Percentiles rank a stretch among this genome's conserved stretches.
These are phyloP conservation scores for Falco rusticolus DNA, from an alignment of 2,797 vertebrate genomes.

Conservation along the genomic window DNA sequence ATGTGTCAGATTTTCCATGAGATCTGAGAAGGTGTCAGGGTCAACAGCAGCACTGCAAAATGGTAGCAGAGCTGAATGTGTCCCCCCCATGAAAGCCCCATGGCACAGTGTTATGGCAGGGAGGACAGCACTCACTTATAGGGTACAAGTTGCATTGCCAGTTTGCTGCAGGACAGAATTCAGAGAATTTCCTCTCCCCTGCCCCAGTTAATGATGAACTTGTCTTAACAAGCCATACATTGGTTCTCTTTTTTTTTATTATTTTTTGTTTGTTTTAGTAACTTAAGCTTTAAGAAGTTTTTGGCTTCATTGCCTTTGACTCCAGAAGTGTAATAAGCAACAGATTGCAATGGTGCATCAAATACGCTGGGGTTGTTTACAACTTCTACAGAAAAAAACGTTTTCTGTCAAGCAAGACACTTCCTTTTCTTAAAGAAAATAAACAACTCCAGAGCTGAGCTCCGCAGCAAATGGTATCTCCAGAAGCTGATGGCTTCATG, in stretches of 20 bases:
- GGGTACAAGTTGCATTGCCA: neutral
- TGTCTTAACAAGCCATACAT: neutral
- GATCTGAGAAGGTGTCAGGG: neutral
- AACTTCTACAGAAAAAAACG: neutral
- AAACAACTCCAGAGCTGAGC: neutral
- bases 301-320: neutral
- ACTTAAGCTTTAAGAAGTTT: neutral
- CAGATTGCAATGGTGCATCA: neutral
- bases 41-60: neutral
- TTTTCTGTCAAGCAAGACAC: neutral
- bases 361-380: neutral
- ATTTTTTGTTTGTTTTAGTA: neutral
- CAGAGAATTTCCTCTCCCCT: neutral
- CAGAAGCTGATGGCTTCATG: neutral
- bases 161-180: neutral
- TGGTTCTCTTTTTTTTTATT: neutral
- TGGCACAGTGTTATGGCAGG: neutral
- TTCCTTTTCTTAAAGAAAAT: neutral
- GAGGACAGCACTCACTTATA: neutral
- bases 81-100: neutral
- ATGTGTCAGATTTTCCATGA: accelerated
- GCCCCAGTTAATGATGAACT: neutral
- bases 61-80: neutral
- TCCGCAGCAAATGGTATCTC: neutral
- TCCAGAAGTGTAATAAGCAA: neutral